phyloP scores from a whole-genome alignment of 2,888 invertebrate genomes.

The Heteromurus nitidus region DNA sequence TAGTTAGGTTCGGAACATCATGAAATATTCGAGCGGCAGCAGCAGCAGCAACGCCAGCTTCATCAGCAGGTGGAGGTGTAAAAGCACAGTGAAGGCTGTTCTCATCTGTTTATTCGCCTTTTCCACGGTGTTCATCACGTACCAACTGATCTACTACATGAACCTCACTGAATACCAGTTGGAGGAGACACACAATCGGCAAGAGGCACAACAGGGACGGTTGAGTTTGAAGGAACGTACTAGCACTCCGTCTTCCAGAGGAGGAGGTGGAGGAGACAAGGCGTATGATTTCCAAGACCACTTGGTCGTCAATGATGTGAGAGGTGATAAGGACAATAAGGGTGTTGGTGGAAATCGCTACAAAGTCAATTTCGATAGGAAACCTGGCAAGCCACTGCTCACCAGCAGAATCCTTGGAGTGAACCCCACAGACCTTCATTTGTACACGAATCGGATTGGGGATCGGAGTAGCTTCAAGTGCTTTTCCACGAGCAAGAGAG shows the following conservation, averaged over 20 bases:
- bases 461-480: slow-evolving; percentile 74
- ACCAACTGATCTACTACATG: slow-evolving; percentile 69
- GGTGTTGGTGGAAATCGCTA: not conserved
- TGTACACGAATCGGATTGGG: slow-evolving; percentile 50
- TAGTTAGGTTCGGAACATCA: slow-evolving; percentile 19
- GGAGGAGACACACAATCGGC: slow-evolving; percentile 52
- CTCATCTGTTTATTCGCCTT: slow-evolving; percentile 59
- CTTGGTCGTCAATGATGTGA: not conserved
- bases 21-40: slow-evolving; percentile 48
- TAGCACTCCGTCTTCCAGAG: not conserved
- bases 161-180: slow-evolving; percentile 66
- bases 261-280: not conserved
- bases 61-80: slow-evolving; percentile 56
- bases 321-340: not conserved
- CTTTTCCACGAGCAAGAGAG: slow-evolving; percentile 76
- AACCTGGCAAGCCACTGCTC: slow-evolving; percentile 62
- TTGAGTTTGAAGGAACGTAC: not conserved
- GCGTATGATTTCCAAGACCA: not conserved
- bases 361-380: slow-evolving; percentile 13
- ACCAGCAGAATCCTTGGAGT: slow-evolving; percentile 67
- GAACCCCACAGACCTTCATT: slow-evolving; percentile 65
- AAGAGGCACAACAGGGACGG: slow-evolving; percentile 31
- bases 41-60: not conserved
- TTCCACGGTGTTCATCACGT: slow-evolving; percentile 67
- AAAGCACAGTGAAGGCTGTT: slow-evolving; percentile 62